Percentiles rank a stretch among this genome's conserved stretches.
Conservation (phyloP, 2,797 vertebrate species). For the Pipistrellus pipistrellus region DNA sequence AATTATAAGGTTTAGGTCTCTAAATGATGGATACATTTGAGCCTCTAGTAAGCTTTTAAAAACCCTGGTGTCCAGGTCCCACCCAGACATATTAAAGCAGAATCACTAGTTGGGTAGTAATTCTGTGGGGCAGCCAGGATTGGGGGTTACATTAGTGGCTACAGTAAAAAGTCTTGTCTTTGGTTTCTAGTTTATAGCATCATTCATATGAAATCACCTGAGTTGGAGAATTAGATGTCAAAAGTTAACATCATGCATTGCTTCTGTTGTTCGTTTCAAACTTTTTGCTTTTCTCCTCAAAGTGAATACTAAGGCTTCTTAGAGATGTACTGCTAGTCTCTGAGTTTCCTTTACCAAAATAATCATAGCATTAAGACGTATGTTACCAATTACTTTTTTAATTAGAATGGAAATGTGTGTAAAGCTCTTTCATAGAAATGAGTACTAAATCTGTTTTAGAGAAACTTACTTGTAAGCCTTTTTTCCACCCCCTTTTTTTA, state of each 20-base stretch:
- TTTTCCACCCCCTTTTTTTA: conserved; percentile 43
- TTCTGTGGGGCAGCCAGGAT: background rate
- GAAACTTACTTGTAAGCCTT: conserved; percentile 75
- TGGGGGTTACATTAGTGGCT: background rate
- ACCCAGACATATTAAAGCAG: background rate
- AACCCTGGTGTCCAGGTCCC: background rate
- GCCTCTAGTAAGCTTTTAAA: background rate
- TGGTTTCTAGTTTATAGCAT: background rate
- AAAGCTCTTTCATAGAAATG: conserved; percentile 78
- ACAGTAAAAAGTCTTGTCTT: background rate
- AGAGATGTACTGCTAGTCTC: conserved; percentile 68
- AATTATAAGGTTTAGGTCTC: background rate
- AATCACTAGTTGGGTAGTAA: background rate
- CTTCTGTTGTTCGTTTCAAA: conserved; percentile 42
- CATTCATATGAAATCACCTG: background rate
- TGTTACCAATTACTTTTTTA: conserved; percentile 81
- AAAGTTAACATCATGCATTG: conserved; percentile 34
- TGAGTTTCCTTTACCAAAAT: conserved; percentile 74
- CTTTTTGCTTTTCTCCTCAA: conserved; percentile 60
- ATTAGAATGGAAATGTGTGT: conserved; percentile 79
- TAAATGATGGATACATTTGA: background rate
- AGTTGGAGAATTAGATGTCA: conserved; percentile 25
- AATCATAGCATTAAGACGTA: conserved; percentile 74
- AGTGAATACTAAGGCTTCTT: conserved; percentile 72
- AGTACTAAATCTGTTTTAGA: conserved; percentile 80